Evolutionary conservation across 2,113 vertebrate genomes (phyloP).

Genomic region (Indri indri): DNA sequence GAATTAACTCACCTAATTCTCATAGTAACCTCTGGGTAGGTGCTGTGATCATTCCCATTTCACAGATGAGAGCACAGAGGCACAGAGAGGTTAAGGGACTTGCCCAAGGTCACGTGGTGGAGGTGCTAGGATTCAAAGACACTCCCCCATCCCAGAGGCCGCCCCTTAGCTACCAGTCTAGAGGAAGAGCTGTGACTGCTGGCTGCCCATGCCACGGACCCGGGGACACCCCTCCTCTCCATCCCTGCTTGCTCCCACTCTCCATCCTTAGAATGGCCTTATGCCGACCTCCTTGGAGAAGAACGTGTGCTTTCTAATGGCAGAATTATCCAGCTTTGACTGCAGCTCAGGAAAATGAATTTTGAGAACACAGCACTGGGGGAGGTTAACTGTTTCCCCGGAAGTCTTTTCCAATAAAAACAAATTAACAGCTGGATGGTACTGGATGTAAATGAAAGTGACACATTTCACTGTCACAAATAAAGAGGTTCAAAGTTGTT

Average conservation of each 20-base stretch:
- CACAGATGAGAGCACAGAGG: not conserved
- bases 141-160: not conserved
- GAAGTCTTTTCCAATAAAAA: constrained; percentile 54
- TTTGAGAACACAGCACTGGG: not conserved
- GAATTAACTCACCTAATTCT: not conserved
- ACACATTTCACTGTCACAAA: constrained; percentile 15
- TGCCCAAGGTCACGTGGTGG: not conserved
- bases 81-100: not conserved
- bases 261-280: not conserved
- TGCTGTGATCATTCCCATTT: not conserved
- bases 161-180: not conserved
- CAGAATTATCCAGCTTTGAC: not conserved
- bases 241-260: not conserved
- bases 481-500: not conserved
- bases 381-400: constrained; percentile 23
- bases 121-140: not conserved
- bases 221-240: not conserved
- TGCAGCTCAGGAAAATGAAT: not conserved
- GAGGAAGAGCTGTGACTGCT: not conserved
- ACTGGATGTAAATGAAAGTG: constrained; percentile 27
- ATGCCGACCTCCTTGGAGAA: not conserved
- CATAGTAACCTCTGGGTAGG: not conserved
- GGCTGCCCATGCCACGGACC: not conserved
- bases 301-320: not conserved
- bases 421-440: constrained; percentile 38